Evolutionary conservation across 2,797 vertebrate species (phyloP).

Genomic region (Pantherophis vulpinus): DNA sequence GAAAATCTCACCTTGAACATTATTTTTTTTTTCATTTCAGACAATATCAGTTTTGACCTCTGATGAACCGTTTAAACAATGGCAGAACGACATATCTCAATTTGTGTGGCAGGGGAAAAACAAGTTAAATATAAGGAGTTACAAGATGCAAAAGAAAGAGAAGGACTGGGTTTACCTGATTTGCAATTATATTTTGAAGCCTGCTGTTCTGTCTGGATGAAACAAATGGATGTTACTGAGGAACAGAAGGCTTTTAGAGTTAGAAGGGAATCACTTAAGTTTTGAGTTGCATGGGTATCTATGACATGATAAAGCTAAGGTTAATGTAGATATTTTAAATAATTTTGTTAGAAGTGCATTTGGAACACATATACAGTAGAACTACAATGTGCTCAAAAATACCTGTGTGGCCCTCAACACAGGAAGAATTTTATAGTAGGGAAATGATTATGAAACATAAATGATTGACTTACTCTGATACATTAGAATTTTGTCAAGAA

Average conservation of each 20-base stretch:
- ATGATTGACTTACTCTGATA: neutral
- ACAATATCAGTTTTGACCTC: neutral
- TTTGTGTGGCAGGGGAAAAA: neutral
- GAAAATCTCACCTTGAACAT: neutral
- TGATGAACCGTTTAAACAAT: neutral
- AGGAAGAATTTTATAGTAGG: neutral
- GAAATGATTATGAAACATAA: neutral
- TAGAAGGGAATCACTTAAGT: neutral
- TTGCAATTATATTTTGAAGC: neutral
- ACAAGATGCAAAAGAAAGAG: neutral
- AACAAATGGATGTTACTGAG: neutral
- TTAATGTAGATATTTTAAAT: neutral
- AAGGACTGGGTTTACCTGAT: neutral
- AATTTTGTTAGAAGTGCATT: neutral
- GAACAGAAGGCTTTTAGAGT: neutral
- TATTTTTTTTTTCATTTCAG: neutral
- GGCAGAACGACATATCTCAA: neutral
- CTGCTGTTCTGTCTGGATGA: neutral
- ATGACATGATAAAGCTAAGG: neutral
- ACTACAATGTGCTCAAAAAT: neutral
- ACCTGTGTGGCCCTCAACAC: neutral
- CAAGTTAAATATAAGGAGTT: neutral
- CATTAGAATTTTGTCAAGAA: neutral
- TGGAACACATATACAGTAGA: neutral
- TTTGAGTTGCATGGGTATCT: neutral